Base-by-base conservation (phyloP, 1,140 invertebrate genomes). In the Phymorhynchus buccinoides region DNA sequence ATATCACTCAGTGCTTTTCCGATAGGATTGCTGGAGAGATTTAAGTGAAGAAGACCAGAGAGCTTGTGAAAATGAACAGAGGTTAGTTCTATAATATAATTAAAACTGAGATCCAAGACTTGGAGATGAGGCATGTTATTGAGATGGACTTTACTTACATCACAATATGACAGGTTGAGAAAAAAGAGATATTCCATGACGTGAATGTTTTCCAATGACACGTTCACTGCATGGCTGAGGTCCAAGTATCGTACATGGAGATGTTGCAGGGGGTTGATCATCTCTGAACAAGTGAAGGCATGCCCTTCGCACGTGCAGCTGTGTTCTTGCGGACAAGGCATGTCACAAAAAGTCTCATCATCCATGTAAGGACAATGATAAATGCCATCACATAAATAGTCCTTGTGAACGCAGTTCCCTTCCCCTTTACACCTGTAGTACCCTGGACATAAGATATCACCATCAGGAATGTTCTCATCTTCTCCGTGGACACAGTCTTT, bases 291-390 rank as follows among this genome's bases (percentile, higher is more conserved):
- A 1, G 80, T 86, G 44, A 66, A 82, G 27, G 81, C 85, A 68
- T 83, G 56, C n/a, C 82, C 62, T 83, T 77, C 62, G n/a, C 85
- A 84, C 2, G n/a, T 73, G 66, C 85, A 86, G 32, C 48, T 30
- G 1, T 66, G 39, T 27, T 75, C 52, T 62, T 62, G 56, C 27
- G 56, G 56, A 22, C 81, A 86, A 14, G 82, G 68, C 22, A 84
- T 12, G 75, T 86, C 6, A 71, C 85, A 86, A n/a, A 83, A 73
- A 0, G 44, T 48, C 42, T 86, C 85, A 44, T 86, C 85, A 41
- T 86, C 85, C 30, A 84, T 82, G 37, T 86, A 9, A 1, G 85
- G 85, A 62, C 85, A 86, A 32, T 86, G 85, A 78, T 83, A 71
- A 35, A 79, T 16, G 4, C 82, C 82, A 62, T 86, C 85, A 71